Conservation (phyloP, 1,140 invertebrate genomes). For the Oncopodura yosiiana region DNA sequence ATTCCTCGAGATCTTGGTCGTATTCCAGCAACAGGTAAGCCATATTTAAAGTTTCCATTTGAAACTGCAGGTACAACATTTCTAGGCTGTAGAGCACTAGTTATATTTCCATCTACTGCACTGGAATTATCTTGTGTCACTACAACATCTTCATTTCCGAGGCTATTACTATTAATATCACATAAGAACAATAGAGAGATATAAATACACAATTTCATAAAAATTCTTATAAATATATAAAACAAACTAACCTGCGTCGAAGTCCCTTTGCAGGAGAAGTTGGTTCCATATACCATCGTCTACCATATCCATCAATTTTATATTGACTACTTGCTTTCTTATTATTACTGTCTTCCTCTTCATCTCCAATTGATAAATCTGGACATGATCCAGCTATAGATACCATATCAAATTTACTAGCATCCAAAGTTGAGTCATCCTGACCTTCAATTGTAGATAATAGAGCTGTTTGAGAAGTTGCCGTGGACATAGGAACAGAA, state of each 20-base stretch:
- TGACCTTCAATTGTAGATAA: constrained; percentile 32
- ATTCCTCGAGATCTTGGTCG: background rate
- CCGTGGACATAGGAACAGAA: constrained; percentile 1
- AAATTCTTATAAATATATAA: background rate
- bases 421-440: constrained; percentile 29
- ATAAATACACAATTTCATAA: background rate
- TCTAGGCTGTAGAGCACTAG: constrained; percentile 12
- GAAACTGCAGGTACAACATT: constrained; percentile 14
- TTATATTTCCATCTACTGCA: constrained; percentile 16
- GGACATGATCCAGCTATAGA: constrained; percentile 32
- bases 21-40: constrained; percentile 1
- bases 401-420: constrained; percentile 30
- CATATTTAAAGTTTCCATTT: constrained; percentile 15
- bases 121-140: background rate
- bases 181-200: constrained; percentile 7
- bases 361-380: constrained; percentile 26
- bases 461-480: constrained; percentile 32
- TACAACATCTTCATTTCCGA: constrained; percentile 16
- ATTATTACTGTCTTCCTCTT: constrained; percentile 22
- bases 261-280: too few relatives aligned
- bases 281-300: too few relatives aligned
- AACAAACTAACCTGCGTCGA: too few relatives aligned
- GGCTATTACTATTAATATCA: constrained; percentile 28
- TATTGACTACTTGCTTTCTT: background rate
- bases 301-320: background rate